Conservation (phyloP, 2,797 vertebrate genomes). For the Mormyrops attenuatus region DNA sequence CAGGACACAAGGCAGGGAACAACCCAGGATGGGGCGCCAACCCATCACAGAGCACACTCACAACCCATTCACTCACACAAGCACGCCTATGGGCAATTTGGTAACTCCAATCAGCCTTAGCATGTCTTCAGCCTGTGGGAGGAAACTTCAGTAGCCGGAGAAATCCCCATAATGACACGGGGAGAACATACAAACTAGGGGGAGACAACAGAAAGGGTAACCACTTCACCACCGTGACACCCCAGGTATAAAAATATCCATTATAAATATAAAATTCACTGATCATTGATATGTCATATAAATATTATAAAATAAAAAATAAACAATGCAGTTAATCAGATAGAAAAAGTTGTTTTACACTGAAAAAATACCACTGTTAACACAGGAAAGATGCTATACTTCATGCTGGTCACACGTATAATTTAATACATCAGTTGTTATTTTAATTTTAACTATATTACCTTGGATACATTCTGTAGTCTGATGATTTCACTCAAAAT, state of each 20-base stretch:
- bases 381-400: not conserved
- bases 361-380: not conserved
- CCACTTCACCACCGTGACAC: not conserved
- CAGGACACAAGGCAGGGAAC: not conserved
- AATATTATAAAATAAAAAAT: not conserved
- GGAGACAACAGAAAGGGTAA: not conserved
- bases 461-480: not conserved
- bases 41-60: not conserved
- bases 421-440: not conserved
- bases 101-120: not conserved
- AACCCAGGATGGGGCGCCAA: not conserved
- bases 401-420: not conserved
- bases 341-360: not conserved
- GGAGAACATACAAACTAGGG: no score
- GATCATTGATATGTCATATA: not conserved
- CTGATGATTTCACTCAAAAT: conserved; percentile 4
- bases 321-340: not conserved
- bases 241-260: not conserved
- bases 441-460: not conserved
- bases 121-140: not conserved
- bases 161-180: no score
- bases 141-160: no score
- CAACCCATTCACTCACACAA: not conserved
- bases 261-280: not conserved
- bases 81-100: not conserved